Evolutionary conservation across 2,888 invertebrate genomes (phyloP), one percentile per base, ranked within the genome.

Genomic region (Temnothorax unifasciatus): DNA sequence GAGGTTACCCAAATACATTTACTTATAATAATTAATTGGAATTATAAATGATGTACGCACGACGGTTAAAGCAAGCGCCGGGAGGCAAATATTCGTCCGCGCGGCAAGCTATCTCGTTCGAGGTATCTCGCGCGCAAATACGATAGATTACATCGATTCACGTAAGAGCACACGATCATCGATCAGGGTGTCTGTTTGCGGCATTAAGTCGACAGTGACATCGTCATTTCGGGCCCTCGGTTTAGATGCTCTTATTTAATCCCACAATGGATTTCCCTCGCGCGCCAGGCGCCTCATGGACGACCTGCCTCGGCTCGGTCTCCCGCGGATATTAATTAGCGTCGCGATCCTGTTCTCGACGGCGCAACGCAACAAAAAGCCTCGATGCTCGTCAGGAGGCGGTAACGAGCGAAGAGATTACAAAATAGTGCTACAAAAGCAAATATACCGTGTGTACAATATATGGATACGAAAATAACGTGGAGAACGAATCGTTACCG

Each of bases 321-420:
- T 59, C 47, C 50, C 59, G 59, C 38, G 73, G 59, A 81, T 81
- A 81, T 81, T 81, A 81, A 81, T 81, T 81, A 81, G 73, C 79
- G 47, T 68, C 79, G 59, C 73, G 73, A 81, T 73, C 44, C 59
- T 59, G 59, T 50, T 73, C 73, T 38, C 73, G 79, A 50, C 59
- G 59, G 41, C 29, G 15, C 74, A 34, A 15, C 41, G 76, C 18
- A 71, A 73, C 73, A 81, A 81, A 81, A 81, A 79, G 59, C 73
- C 29, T n/a, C 77, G 68, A 68, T 57, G 54, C 77, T 79, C 79
- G 59, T 79, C 79, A 50, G 59, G 73, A 61, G 71, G 50, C 50
- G 79, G 13, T 77, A 77, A 77, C 44, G 77, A 77, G 76, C 76
- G 44, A 21, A 57, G 77, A 47, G 73, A 81, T 81, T 73, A 61